Percentiles rank a stretch among this genome's conserved stretches.
Evolutionary conservation across 2,888 invertebrate species (phyloP).

Genomic region (Lottia scabra): DNA sequence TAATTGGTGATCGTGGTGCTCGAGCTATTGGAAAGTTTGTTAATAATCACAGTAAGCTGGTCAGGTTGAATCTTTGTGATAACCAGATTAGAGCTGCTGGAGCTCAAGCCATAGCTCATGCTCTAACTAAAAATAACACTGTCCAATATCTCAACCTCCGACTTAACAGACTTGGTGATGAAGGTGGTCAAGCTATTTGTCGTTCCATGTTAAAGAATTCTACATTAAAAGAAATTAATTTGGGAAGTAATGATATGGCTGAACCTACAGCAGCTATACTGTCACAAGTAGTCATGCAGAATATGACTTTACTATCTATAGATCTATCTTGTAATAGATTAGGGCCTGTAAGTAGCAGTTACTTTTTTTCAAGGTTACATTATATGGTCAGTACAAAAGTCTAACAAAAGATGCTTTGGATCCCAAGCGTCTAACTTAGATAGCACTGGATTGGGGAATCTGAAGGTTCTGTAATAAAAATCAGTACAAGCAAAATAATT

Average conservation of each 20-base stretch:
- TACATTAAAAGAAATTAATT: conserved; percentile 62
- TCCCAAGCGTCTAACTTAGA: too few species aligned
- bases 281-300: conserved; percentile 65
- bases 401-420: too few species aligned
- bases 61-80: conserved; percentile 61
- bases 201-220: conserved; percentile 64
- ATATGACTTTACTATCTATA: conserved; percentile 57
- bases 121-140: conserved; percentile 66
- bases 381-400: too few species aligned
- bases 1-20: conserved; percentile 68
- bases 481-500: too few species aligned
- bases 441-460: too few species aligned
- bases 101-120: conserved; percentile 69
- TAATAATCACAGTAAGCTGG: conserved; percentile 66
- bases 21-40: conserved; percentile 69
- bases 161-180: conserved; percentile 67
- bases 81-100: conserved; percentile 67
- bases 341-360: conserved; percentile 61
- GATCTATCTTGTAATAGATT: conserved; percentile 69
- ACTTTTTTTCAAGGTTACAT: too few species aligned
- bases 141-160: conserved; percentile 60
- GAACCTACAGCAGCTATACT: conserved; percentile 67
- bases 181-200: conserved; percentile 69
- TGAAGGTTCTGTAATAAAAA: too few species aligned
- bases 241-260: conserved; percentile 67